Base-by-base conservation (phyloP, 2,113 vertebrate genomes). In the Meleagris gallopavo region DNA sequence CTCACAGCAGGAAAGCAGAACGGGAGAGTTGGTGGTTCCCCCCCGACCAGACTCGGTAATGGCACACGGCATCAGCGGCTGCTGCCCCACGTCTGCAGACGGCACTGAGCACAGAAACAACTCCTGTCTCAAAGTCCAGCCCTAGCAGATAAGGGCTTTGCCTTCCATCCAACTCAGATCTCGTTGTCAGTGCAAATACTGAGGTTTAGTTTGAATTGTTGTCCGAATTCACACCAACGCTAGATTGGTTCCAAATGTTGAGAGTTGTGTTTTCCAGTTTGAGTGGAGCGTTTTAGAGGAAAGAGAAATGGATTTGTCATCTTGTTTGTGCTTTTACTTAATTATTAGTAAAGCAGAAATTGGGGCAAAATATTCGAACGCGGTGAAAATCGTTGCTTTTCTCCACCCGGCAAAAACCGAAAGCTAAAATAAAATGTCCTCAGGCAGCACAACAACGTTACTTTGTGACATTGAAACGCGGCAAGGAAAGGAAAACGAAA, bases 161-260 rank as follows among this genome's bases (percentile, higher is more conserved):
- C 10, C 58, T 82, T 92, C 83, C 71, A 25, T 92, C 36, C 46
- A 21, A 22, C 38, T 25, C 86, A 88, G 83, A 17, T 43, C 88
- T 83, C 78, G 83, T 66, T 91, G 76, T 83, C 57, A 57, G 77
- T 27, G 73, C 80, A 52, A 88, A n/a, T 72, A 60, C 22, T 84
- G 92, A 62, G 83, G 75, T 92, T 82, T 83, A 72, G 67, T n/a
- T 72, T 9, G 70, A 41, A 19, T 43, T 80, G 83, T 69, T 57
- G 40, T 22, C 25, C 30, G 4, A 75, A 93, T 86, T 93, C 52
- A 5, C 54, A 69, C 65, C 52, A 58, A 64, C 71, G 61, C 36
- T 74, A 18, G 79, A 96, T 92, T 89, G 86, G 86, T 88, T 61
- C 95, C 96, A 95, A 96, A 86, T 92, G 90, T 57, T 10, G 65